Conservation (phyloP, 2,797 vertebrate genomes). For the Diglossa cyanea region DNA sequence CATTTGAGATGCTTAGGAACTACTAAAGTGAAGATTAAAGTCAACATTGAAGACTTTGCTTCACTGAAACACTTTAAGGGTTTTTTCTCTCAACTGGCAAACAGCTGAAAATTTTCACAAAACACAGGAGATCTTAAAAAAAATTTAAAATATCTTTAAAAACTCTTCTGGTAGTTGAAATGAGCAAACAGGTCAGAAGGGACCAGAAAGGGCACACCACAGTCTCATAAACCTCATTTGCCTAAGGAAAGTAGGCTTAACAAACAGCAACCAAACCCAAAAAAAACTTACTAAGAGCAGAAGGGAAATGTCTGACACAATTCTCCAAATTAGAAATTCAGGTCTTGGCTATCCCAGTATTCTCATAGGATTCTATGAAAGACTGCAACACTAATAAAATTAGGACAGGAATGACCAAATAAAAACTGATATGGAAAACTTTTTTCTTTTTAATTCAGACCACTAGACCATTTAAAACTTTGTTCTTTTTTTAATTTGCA, state of each 20-base stretch:
- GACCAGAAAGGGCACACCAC: background rate
- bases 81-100: background rate
- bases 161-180: background rate
- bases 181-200: background rate
- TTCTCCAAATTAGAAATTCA: conserved; percentile 43
- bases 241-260: background rate
- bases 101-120: background rate
- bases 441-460: conserved; percentile 43
- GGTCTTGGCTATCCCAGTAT: conserved; percentile 20
- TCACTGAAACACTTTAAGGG: background rate
- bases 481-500: conserved; percentile 64
- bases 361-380: conserved; percentile 38
- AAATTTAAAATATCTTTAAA: background rate
- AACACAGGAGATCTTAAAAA: background rate
- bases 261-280: background rate
- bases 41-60: background rate
- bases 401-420: conserved; percentile 34
- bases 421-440: conserved; percentile 33
- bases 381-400: conserved; percentile 43
- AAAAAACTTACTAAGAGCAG: background rate
- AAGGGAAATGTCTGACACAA: conserved; percentile 22
- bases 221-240: background rate
- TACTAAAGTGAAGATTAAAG: background rate
- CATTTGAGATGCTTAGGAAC: background rate
- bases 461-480: conserved; percentile 43